A percentile compares a stretch with the other conserved stretches of the same genome.
phyloP scores from a whole-genome alignment of 2,888 invertebrate species.

The Ectemnius continuus region DNA sequence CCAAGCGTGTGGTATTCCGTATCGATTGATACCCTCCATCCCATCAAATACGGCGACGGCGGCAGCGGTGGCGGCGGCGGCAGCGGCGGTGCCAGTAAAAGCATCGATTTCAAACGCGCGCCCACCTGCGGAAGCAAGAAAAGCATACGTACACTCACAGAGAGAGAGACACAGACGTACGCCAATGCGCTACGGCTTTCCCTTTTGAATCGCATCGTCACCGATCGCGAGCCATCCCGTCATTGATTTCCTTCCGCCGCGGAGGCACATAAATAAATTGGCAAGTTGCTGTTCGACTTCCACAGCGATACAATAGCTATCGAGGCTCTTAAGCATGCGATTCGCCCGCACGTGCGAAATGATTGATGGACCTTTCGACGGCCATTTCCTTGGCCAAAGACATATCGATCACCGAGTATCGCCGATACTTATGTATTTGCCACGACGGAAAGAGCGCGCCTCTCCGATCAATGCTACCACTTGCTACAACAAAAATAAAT shows the following conservation, averaged over 20 bases:
- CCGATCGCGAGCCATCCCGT: conserved; percentile 46
- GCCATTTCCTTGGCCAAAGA: conserved; percentile 53
- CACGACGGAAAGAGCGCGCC: conserved; percentile 33
- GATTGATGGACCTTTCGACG: conserved; percentile 66
- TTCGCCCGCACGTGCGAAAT: conserved; percentile 48
- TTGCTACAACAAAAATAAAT: background rate
- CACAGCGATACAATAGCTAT: conserved; percentile 14
- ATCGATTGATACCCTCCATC: no score
- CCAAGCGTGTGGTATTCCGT: no score
- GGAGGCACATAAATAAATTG: conserved; percentile 59
- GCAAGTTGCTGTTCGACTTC: conserved; percentile 16
- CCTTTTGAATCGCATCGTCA: conserved; percentile 28
- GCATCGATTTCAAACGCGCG: no score
- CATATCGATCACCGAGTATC: conserved; percentile 49
- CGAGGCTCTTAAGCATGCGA: conserved; percentile 1
- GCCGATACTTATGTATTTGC: conserved; percentile 57
- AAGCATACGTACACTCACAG: no score
- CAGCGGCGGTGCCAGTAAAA: no score
- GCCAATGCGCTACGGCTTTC: conserved; percentile 26
- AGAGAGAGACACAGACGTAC: conserved; percentile 5
- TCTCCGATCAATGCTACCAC: background rate
- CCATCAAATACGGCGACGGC: no score
- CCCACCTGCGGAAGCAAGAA: no score
- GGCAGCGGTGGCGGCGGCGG: no score
- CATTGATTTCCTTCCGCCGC: conserved; percentile 56